Evolutionary conservation across 2,797 vertebrate species (phyloP), one percentile per base, ranked within the genome.

Genomic region (Alcedo atthis): DNA sequence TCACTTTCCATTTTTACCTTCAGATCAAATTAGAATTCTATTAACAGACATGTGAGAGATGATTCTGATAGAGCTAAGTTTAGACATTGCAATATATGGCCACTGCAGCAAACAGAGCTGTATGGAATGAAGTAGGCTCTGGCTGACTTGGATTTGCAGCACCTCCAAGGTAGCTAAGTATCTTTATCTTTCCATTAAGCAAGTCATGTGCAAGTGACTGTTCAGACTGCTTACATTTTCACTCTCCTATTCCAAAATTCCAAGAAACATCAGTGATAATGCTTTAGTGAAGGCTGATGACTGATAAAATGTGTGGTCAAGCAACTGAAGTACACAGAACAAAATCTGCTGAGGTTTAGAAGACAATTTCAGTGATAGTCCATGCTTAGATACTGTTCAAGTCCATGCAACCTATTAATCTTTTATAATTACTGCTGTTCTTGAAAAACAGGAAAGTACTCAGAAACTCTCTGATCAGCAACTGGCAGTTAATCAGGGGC

Each of bases 381-480:
- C 8, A 8, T 37, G 8, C 16, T 48, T 61, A 63, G 32, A 53
- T 67, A 35, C 10, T 3, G 1, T 24, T 7, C 14, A 24, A n/a
- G 21, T 89, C 53, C 20, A 53, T 70, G 54, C 25, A 54, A 81
- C 24, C 3, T 13, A 4, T 45, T 43, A 0, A 35, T 46, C 12
- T 74, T 79, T 64, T 64, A 68, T 46, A 59, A n/a, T 63, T 22
- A 63, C 2, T 85, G 68, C 30, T 90, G 7, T 70, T 92, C 37
- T 83, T 53, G 71, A 30, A 87, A 25, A 92, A 89, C 91, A 98
- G 98, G 91, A 59, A 92, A 96, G 92, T 69, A 86, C 96, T 21
- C 82, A 95, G 25, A 98, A 97, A 66, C 97, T 98, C 63, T 98
- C 98, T 28, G 97, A 98, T 90, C 98, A 98, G 74, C 97, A 92